These are phyloP conservation scores for Porites rus DNA, from an alignment of 92 coral and sea anemone species.

Conservation along the genomic window DNA sequence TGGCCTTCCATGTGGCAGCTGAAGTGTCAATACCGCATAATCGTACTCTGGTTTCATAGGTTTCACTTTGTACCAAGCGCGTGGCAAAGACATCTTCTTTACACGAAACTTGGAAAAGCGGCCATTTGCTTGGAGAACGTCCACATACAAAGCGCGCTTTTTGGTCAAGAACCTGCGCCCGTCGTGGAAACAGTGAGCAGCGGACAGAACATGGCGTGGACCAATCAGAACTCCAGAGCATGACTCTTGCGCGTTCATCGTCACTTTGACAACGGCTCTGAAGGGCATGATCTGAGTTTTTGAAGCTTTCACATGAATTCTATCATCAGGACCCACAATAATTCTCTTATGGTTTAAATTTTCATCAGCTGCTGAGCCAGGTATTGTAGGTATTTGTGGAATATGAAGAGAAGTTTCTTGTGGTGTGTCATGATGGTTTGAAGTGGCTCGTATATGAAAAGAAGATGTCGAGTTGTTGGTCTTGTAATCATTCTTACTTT, in stretches of 20 bases:
- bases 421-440: neutral
- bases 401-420: neutral
- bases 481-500: neutral
- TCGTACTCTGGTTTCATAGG: constrained; percentile 35
- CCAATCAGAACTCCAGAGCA: constrained; percentile 52
- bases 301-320: constrained; percentile 8
- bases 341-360: constrained; percentile 9
- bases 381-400: neutral
- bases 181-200: constrained; percentile 54
- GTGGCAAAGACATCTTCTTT: constrained; percentile 26
- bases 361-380: neutral
- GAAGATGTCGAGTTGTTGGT: neutral
- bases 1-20: constrained; percentile 33
- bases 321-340: constrained; percentile 40
- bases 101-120: constrained; percentile 32
- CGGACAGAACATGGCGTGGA: constrained; percentile 41
- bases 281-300: constrained; percentile 15
- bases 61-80: constrained; percentile 11
- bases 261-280: constrained; percentile 45
- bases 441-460: neutral
- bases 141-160: constrained; percentile 1
- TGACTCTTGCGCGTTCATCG: neutral
- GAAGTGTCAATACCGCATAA: constrained; percentile 40
- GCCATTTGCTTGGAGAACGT: constrained; percentile 28
- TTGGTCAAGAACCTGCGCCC: neutral